Conservation (phyloP, 1,140 invertebrate species). For the Drosophila sproati region DNA sequence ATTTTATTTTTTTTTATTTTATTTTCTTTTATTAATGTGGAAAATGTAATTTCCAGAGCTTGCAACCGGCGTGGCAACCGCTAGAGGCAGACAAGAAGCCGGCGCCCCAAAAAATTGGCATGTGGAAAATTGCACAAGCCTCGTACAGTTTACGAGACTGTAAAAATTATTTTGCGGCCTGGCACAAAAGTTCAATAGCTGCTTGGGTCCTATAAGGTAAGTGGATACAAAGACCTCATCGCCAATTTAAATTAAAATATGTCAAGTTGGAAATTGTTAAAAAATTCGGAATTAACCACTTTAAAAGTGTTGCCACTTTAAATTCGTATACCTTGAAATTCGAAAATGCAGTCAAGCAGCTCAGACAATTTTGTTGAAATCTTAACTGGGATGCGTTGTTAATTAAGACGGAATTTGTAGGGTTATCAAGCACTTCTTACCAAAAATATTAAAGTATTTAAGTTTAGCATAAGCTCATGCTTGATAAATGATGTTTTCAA, state of each 20-base stretch:
- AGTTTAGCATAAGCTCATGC: too few relatives aligned
- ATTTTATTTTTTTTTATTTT: conserved; percentile 55
- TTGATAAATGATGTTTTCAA: neutral
- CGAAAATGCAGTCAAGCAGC: too few relatives aligned
- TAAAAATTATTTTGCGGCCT: conserved; percentile 33
- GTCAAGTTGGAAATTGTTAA: neutral
- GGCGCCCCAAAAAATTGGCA: conserved; percentile 53
- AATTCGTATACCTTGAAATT: too few relatives aligned
- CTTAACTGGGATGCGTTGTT: too few relatives aligned
- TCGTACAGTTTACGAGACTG: conserved; percentile 20
- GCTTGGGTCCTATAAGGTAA: neutral
- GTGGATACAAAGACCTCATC: neutral
- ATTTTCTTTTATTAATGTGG: conserved; percentile 73
- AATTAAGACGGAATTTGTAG: too few relatives aligned
- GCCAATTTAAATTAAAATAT: conserved; percentile 8
- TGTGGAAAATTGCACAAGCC: conserved; percentile 60
- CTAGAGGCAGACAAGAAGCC: conserved; percentile 9
- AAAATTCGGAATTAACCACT: neutral
- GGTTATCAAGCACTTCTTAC: too few relatives aligned
- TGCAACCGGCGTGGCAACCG: conserved; percentile 45
- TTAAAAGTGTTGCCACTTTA: neutral
- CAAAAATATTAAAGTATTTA: too few relatives aligned
- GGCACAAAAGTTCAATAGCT: conserved; percentile 35
- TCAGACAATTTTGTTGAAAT: too few relatives aligned
- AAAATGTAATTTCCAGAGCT: conserved; percentile 77